Base-by-base conservation (phyloP, 2,888 invertebrate species). In the Hypomecis atomaria region DNA sequence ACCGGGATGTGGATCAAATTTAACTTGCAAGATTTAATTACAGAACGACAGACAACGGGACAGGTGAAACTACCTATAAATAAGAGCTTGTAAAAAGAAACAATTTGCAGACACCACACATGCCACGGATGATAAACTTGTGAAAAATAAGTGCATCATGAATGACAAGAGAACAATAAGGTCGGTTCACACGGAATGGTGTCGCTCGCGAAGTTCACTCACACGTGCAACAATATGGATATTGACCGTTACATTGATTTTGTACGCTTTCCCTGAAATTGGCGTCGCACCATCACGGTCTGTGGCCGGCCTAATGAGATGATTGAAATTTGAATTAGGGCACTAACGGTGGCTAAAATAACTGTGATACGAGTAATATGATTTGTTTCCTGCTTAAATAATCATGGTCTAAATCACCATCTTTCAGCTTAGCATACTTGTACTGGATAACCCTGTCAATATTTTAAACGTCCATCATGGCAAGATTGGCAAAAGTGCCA, bases 241-340 rank as follows among this genome's bases (percentile, higher is more conserved):
- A 60, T 65, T 54, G 65, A 72, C 78, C 73, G 70, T 71, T 67
- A 52, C 53, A 67, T 74, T 71, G 62, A 67, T 66, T 47, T 56
- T 47, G 59, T 62, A 63, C 70, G 71, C 71, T 70, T 71, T 71
- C 71, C 70, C 56, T 42, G 57, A 67, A 70, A 71, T 74, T 71
- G 76, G 73, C 54, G 67, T 65, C 70, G 69, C 71, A 70, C 72
- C 50, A 70, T 64, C 71, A 71, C 70, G 77, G 78, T 73, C 55
- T 42, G 56, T 71, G 71, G 60, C 63, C 67, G 67, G 71, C 69
- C 72, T 79, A 77, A 77, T 80, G 76, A 69, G 68, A 66, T 67
- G 69, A 69, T 45, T n/a, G 23, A 23, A 23, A 23, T 23, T 67
- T 57, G 62, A 73, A 70, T 67, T 71, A 43, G 66, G 67, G 56